A percentile compares a stretch with the other conserved stretches of the same genome.
phyloP scores from a whole-genome alignment of 2,888 invertebrate species.

The Oithona nana region DNA sequence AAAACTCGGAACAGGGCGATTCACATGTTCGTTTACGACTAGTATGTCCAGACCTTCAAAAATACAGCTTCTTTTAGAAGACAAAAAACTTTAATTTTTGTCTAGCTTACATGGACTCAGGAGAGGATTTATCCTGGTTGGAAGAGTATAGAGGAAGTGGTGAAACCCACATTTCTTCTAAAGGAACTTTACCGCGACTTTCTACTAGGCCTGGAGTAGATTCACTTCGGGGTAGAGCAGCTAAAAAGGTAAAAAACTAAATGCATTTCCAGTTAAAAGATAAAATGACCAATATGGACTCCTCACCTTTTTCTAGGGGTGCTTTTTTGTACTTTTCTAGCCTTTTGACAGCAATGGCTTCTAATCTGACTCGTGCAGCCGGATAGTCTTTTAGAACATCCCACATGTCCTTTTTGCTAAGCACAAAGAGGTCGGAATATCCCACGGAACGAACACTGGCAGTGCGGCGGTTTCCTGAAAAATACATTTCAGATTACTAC shows the following conservation, averaged over 20 bases:
- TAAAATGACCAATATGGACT: neutral
- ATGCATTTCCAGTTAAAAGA: neutral
- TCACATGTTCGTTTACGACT: neutral
- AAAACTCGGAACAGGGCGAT: neutral
- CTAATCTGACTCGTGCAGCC: constrained; percentile 75
- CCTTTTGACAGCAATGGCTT: constrained; percentile 90
- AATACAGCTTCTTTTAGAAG: too few species aligned
- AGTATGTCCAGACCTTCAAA: too few species aligned
- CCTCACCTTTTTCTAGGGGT: constrained; percentile 69
- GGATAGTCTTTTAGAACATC: constrained; percentile 93
- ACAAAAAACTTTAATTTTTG: neutral
- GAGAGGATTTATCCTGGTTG: neutral
- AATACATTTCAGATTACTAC: too few species aligned
- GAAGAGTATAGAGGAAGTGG: constrained; percentile 3
- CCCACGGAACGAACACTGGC: constrained; percentile 95
- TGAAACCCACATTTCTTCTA: constrained; percentile 64
- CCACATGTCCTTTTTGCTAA: constrained; percentile 99
- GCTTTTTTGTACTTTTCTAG: constrained; percentile 92
- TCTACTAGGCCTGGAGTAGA: constrained; percentile 90
- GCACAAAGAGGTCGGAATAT: constrained; percentile 93
- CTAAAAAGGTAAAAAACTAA: constrained; percentile 33
- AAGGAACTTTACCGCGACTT: constrained; percentile 66
- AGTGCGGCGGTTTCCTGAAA: constrained; percentile 84
- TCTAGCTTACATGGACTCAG: neutral
- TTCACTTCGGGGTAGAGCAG: constrained; percentile 83